Base-by-base conservation (phyloP, 2,888 invertebrate genomes). In the Ryuthela nishihirai region DNA sequence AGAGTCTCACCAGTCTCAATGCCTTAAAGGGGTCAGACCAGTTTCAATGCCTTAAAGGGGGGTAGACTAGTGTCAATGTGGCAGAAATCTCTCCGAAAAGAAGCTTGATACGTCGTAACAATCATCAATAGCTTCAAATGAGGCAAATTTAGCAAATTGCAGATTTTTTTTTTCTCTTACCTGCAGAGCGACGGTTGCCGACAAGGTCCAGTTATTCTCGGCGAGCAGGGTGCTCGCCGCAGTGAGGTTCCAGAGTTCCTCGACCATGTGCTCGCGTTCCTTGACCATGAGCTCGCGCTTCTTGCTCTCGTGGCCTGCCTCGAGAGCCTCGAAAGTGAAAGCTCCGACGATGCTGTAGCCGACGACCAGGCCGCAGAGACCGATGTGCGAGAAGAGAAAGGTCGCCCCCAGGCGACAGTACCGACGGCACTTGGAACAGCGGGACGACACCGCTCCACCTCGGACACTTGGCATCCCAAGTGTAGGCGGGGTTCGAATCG, bases 281-380 rank as follows among this genome's bases (percentile, higher is more conserved):
- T 72, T 69, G 67, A 77, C 74, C 72, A 85, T 81, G 65, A 80
- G 78, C 26, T 40, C 34, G 2, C 60, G 34, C 24, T 62, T 62
- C 1, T 39, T 36, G 17, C 17, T 42, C 24, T 62, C 61, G 34
- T 62, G 39, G 12, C 47, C 47, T 4, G 61, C 80, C 72, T 91
- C 90, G 54, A 91, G 78, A 44, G 80, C 79, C 74, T 85, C 84
- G 76, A 93, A 92, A 56, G 88, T 84, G 72, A 85, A 84, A 15
- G 91, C 91, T 7, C 92, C 92, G 52, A 89, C 82, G 69, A 91
- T 82, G 76, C 91, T 91, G 77, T 93, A 93, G 25, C 87, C 85
- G 63, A 92, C 88, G 67, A 93, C 92, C 72, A 91, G 78, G 59
- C 88, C 85, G 68, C 92, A 84, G 70, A 92, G 81, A 69, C 88